Conservation (phyloP, 37 sponge, comb jelly and placozoan species). For the Oopsacas minuta region DNA sequence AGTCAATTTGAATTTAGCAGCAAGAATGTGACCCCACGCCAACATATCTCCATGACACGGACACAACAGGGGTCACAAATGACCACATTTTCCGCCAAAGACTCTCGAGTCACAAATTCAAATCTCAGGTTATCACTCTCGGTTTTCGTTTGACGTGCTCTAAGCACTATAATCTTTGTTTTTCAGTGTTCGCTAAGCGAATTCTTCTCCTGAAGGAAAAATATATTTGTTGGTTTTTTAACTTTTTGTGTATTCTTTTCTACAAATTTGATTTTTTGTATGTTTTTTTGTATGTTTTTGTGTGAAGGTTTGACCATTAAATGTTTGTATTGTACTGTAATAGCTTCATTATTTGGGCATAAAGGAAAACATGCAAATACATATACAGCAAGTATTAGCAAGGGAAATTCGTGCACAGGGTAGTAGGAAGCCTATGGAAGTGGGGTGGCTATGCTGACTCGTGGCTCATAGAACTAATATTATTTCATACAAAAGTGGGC, state of each 20-base stretch:
- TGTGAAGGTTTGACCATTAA: not conserved
- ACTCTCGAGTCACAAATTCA: not conserved
- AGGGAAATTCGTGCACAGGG: too few relatives aligned
- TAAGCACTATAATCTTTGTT: constrained; percentile 6
- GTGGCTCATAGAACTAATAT: too few relatives aligned
- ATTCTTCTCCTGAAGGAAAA: not conserved
- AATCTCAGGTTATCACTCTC: not conserved
- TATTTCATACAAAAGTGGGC: too few relatives aligned
- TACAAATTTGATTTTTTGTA: not conserved
- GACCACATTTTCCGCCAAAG: not conserved
- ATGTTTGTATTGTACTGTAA: not conserved
- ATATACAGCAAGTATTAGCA: too few relatives aligned
- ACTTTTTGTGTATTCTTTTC: not conserved
- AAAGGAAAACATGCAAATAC: too few relatives aligned
- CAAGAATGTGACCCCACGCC: too few relatives aligned
- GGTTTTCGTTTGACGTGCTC: too few relatives aligned
- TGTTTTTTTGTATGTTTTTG: not conserved
- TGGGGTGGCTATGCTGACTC: too few relatives aligned
- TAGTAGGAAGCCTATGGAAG: too few relatives aligned
- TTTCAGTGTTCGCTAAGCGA: not conserved
- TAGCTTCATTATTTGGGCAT: too few relatives aligned
- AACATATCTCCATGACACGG: not conserved
- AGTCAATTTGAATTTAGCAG: not conserved
- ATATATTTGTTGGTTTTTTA: not conserved
- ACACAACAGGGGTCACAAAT: not conserved